Evolutionary conservation across 1,140 invertebrate genomes (phyloP), one percentile per base, ranked within the genome.

Genomic region (Lordiphosa clarofinis): DNA sequence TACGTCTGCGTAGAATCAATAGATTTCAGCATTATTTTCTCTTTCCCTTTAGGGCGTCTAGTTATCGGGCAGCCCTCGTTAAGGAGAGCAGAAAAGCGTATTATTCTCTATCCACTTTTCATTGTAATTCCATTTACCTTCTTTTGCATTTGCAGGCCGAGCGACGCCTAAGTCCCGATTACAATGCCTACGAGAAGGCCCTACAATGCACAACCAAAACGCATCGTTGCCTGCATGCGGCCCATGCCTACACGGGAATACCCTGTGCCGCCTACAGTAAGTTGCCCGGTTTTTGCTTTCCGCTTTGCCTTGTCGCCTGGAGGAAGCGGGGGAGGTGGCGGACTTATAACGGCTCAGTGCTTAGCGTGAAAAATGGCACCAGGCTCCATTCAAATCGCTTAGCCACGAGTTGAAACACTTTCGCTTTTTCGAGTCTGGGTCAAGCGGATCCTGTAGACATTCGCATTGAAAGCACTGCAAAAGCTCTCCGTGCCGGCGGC

Each of bases 231-330:
- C 94, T 95, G 86, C 96, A 97, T 82, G 95, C 95, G 3, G 94
- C 95, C 10, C 96, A 96, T 89, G 96, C 96, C 39, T 97, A 97
- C 88, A 97, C 95, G 4, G 96, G 95, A 28, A 92, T 96, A 38
- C 96, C 96, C 31, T 95, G 94, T 88, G 94, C 94, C 24, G 94
- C 94, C 40, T 95, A 95, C 88, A 92, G 94, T 95, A 91, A 94
- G 93, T 93, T 21, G 71, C 12, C 8, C 15, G 4, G 21, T 28
- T 2, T n/a, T n/a, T 42, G 28, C 35, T 37, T 13, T 46, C 39
- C 19, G 4, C 15, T 21, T 11, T 28, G 24, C 36, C 24, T 11
- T 33, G 24, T 35, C 36, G n/a, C 49, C 46, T 44, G 40, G 28
- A 10, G 24, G 37, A 0, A 40, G 4, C 21, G 49, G 7, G 43